These are phyloP conservation scores for Phania funesta DNA, from an alignment of 2,888 invertebrate species.

Conservation along the genomic window DNA sequence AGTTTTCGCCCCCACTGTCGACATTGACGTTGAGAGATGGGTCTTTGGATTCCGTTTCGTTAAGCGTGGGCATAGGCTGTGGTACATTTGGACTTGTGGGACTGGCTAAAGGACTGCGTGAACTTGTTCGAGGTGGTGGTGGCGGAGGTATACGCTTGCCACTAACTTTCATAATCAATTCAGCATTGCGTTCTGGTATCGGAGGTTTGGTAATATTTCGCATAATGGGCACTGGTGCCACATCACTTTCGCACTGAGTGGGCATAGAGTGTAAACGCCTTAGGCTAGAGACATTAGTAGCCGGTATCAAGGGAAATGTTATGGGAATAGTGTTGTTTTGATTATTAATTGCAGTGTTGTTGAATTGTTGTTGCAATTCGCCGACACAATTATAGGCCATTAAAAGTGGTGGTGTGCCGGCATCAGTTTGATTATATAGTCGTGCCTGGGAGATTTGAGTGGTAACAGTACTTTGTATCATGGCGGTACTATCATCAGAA, in stretches of 20 bases:
- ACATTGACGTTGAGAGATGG: constrained; percentile 74
- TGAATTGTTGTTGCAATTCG: constrained; percentile 80
- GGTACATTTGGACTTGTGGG: constrained; percentile 88
- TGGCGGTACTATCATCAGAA: constrained; percentile 80
- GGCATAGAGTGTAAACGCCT: constrained; percentile 92
- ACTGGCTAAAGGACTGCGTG: constrained; percentile 92
- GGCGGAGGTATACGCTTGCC: constrained; percentile 91
- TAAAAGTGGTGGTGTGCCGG: constrained; percentile 64
- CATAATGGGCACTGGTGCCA: constrained; percentile 60
- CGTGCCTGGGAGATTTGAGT: constrained; percentile 80
- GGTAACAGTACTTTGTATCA: constrained; percentile 80
- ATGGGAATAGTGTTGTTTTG: constrained; percentile 50
- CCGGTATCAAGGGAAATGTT: constrained; percentile 59
- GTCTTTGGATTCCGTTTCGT: constrained; percentile 75
- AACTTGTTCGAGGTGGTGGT: constrained; percentile 95
- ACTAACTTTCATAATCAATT: constrained; percentile 86
- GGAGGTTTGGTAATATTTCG: constrained; percentile 85
- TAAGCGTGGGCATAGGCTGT: constrained; percentile 81
- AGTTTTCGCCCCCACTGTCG: constrained; percentile 82
- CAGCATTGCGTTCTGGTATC: constrained; percentile 90
- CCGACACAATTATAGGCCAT: constrained; percentile 54
- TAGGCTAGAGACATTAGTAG: constrained; percentile 82
- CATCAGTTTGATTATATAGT: constrained; percentile 76
- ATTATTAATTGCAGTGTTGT: constrained; percentile 47
- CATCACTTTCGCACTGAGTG: constrained; percentile 76